Evolutionary conservation across 2,888 invertebrate genomes (phyloP), one percentile per base, ranked within the genome.

Genomic region (Proisotoma minuta): DNA sequence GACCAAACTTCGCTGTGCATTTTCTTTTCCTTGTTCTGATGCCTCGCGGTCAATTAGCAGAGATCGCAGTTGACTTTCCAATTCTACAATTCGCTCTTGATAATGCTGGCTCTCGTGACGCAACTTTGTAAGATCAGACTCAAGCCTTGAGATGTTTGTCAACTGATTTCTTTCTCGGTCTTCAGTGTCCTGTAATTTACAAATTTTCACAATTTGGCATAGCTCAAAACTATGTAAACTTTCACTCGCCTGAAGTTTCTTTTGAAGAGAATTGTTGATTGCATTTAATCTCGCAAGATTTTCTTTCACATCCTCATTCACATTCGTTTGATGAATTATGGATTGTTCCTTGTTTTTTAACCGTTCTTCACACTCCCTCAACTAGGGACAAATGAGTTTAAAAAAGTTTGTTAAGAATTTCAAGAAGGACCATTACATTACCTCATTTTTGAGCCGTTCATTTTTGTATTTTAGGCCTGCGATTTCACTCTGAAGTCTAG

Each of bases 381-480:
- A 77, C n/a, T n/a, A n/a, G n/a, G n/a, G n/a, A n/a, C n/a, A n/a
- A n/a, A n/a, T n/a, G n/a, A n/a, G n/a, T n/a, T n/a, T n/a, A 58
- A 24, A 49, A 48, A 22, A 27, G 10, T n/a, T 34, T 56, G 15
- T 56, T 29, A 20, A 53, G 12, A 20, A 26, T 3, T 26, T 43
- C 34, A 50, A 49, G 48, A 28, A 43, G 15, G 22, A 15, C 27
- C 24, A n/a, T n/a, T n/a, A n/a, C n/a, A n/a, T 39, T 78, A 90
- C 86, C 82, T 91, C 91, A 56, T 84, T 83, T 66, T 85, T 80
- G 23, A 91, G 81, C 63, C 89, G 85, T 76, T 91, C 91, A 65
- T 88, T 82, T 79, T 91, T 91, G 77, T 89, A 91, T 75, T 89
- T 89, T 52, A 90, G 80, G 2, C 86, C 91, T 20, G 91, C 91